Percentiles rank a stretch among this genome's conserved stretches.
Evolutionary conservation across 2,113 vertebrate species (phyloP).

Genomic region (Montifringilla adamsi): DNA sequence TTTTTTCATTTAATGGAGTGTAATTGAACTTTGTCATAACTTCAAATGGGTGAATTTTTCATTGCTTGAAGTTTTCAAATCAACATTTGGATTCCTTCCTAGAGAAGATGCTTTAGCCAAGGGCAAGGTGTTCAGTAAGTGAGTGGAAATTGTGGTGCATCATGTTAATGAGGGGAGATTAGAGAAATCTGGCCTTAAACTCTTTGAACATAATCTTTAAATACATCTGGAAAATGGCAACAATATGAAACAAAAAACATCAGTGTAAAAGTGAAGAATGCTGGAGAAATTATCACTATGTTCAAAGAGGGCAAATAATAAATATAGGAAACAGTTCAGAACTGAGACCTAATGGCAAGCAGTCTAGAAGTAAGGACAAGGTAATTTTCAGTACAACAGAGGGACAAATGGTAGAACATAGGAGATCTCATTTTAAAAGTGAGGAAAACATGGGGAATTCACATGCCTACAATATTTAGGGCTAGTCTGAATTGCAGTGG

Average conservation of each 20-base stretch:
- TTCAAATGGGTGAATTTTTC: background rate
- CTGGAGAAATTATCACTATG: background rate
- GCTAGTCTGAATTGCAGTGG: background rate
- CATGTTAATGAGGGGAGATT: background rate
- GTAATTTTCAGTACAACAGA: background rate
- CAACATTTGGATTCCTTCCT: constrained; percentile 25
- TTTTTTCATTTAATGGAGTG: background rate
- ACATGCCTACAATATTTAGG: background rate
- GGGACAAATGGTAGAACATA: background rate
- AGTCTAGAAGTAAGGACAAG: background rate
- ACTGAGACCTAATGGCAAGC: background rate
- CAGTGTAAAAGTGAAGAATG: background rate
- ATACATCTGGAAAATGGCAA: background rate
- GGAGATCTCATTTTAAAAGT: background rate
- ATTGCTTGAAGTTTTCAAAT: constrained; percentile 17
- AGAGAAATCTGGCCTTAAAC: background rate
- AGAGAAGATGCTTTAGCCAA: constrained; percentile 16
- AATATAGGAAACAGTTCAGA: background rate
- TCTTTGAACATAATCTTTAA: background rate
- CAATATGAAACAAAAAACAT: background rate
- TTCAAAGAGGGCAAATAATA: background rate
- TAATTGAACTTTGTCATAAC: background rate
- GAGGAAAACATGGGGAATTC: background rate
- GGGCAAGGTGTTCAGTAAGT: constrained; percentile 3
- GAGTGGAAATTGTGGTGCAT: background rate